These are phyloP conservation scores for Chrysina gloriosa DNA, from an alignment of 2,888 invertebrate genomes.

Conservation along the genomic window DNA sequence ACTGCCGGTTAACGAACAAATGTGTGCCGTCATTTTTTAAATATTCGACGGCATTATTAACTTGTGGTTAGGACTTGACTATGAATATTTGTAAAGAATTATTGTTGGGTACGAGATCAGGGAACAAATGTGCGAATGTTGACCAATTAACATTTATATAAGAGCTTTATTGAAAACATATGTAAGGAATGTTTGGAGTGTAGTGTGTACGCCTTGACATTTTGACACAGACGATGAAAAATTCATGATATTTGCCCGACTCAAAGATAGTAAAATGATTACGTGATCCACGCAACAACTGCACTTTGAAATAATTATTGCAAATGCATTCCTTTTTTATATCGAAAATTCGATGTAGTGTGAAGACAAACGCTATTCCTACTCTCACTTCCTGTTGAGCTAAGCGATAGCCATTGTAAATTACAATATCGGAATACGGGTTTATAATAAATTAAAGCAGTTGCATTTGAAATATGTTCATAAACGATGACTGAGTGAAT, in stretches of 20 bases:
- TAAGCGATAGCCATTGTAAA: too few relatives aligned
- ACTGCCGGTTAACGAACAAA: background rate
- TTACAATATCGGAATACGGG: too few relatives aligned
- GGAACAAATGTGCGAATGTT: slow-evolving; percentile 25
- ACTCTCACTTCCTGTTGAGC: too few relatives aligned
- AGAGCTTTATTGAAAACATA: slow-evolving; percentile 23
- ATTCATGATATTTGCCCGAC: background rate
- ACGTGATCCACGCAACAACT: too few relatives aligned
- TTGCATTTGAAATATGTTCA: too few relatives aligned
- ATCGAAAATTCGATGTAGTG: too few relatives aligned
- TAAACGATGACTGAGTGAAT: too few relatives aligned
- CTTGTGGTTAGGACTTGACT: background rate
- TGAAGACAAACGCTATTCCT: too few relatives aligned
- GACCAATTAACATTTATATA: slow-evolving; percentile 32
- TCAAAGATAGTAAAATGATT: background rate
- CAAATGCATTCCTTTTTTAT: too few relatives aligned
- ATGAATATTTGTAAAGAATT: slow-evolving; percentile 14
- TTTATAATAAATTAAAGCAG: too few relatives aligned
- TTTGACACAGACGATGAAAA: slow-evolving; percentile 7
- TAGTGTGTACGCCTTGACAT: slow-evolving; percentile 12
- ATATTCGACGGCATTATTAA: background rate
- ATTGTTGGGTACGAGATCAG: slow-evolving; percentile 1
- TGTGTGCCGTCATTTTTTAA: background rate
- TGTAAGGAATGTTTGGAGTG: slow-evolving; percentile 9
- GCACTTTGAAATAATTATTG: too few relatives aligned